Evolutionary conservation across 2,888 invertebrate genomes (phyloP), one percentile per base, ranked within the genome.

Genomic region (Tenthredo distinguenda): DNA sequence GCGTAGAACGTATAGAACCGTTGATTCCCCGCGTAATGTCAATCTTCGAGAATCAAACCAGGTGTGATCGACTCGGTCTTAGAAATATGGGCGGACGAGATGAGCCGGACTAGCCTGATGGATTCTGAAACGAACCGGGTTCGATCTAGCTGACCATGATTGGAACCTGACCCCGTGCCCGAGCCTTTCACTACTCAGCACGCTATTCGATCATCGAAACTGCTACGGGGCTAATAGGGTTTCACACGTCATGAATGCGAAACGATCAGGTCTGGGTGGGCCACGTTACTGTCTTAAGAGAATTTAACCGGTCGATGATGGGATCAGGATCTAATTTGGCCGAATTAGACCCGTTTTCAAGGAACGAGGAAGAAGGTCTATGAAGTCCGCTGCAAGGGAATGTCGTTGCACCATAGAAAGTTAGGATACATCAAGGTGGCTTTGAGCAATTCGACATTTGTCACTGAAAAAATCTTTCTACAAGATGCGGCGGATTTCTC

Each of bases 231-330:
- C 40, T 74, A 43, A 74, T 74, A 40, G 74, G 47, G 74, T 43
- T 74, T 74, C 47, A 26, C 43, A 74, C 74, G 5, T 15, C 40
- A 43, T 74, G 74, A 74, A 74, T 74, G 12, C 18, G 74, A 43
- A 74, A 43, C 40, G 74, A 74, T 40, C 10, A 0, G 12, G 12
- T 18, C 1, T 68, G 18, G 62, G 5, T 18, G 15, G 34, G 18
- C 34, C 18, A 34, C 68, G 68, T 68, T 7, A 26, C 62, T 26
- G 3, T 26, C 10, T 26, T 62, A 9, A 26, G 26, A 21, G 2
- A 12, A 10, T 10, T 62, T 26, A 62, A 26, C 15, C 12, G 12
- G 9, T 26, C 12, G 26, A 62, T 21, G 2, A n/a, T 55, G 12
- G 62, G 21, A 62, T 21, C 62, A 0, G 12, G 62, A 4, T 12